These are phyloP conservation scores for Myotis vivesi DNA, from an alignment of 2,797 vertebrate species.

Conservation along the genomic window DNA sequence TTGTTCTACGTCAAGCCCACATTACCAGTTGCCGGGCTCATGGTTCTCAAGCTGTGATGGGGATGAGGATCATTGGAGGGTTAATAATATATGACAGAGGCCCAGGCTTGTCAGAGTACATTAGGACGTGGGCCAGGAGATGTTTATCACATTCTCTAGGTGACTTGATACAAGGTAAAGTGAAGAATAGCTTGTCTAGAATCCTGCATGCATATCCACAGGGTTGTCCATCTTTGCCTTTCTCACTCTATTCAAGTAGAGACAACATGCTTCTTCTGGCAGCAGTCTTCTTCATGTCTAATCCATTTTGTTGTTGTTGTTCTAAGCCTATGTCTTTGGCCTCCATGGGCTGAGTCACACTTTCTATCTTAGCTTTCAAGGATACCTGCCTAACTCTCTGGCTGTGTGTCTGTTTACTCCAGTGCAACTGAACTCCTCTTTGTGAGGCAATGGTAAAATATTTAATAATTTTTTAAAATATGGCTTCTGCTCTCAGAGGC, in stretches of 20 bases:
- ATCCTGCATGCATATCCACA: rapidly evolving
- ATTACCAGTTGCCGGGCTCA: not conserved
- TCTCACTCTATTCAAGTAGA: not conserved
- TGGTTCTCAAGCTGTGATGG: not conserved
- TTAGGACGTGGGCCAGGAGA: not conserved
- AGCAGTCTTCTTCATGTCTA: not conserved
- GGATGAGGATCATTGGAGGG: not conserved
- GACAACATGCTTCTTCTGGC: not conserved
- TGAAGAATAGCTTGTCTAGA: not conserved
- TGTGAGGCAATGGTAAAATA: not conserved
- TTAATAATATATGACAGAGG: not conserved
- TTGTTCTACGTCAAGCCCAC: not conserved
- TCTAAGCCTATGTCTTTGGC: not conserved
- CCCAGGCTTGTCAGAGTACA: not conserved
- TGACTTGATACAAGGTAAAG: not conserved
- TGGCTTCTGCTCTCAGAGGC: not conserved
- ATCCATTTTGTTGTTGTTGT: not conserved
- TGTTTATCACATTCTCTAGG: not conserved
- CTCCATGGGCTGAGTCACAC: not conserved
- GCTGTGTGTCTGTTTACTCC: not conserved
- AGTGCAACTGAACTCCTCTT: not conserved
- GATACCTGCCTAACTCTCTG: not conserved
- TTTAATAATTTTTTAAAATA: not conserved
- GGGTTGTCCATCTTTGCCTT: not conserved
- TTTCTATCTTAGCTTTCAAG: not conserved